Evolutionary conservation across 2,888 invertebrate species (phyloP).

Genomic region (Marronus borbonicus): DNA sequence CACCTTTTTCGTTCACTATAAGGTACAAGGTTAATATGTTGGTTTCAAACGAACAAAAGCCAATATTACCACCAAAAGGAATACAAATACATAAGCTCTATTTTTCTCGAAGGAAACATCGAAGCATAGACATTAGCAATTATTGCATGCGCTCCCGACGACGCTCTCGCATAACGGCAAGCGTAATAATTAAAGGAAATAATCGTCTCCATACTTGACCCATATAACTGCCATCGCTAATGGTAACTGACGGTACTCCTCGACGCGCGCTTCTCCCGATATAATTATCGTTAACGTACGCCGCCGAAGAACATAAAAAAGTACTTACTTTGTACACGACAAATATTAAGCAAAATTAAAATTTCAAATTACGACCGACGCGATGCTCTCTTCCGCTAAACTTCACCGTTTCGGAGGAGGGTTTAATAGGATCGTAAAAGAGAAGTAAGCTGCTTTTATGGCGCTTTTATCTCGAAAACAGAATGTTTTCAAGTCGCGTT

Average conservation of each 20-base stretch:
- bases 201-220: constrained; percentile 14
- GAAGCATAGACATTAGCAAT: too few species aligned
- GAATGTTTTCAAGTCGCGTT: constrained; percentile 43
- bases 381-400: constrained; percentile 30
- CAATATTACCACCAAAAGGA: too few species aligned
- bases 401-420: constrained; percentile 18
- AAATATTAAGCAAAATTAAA: constrained; percentile 45
- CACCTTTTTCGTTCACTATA: too few species aligned
- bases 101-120: too few species aligned
- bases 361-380: constrained; percentile 39
- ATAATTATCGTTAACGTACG: constrained; percentile 24
- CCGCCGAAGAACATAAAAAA: constrained; percentile 37
- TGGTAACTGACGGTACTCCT: not conserved
- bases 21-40: too few species aligned
- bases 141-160: too few species aligned
- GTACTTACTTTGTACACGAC: constrained; percentile 45
- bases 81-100: too few species aligned
- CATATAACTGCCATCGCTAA: constrained; percentile 15
- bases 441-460: constrained; percentile 43
- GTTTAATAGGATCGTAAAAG: constrained; percentile 42
- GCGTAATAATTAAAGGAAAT: not conserved
- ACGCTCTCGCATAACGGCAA: too few species aligned
- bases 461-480: constrained; percentile 47
- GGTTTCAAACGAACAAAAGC: too few species aligned
- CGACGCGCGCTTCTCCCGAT: not conserved